These are phyloP conservation scores for Caranx ignobilis DNA, from an alignment of 2,113 vertebrate species.

Conservation along the genomic window DNA sequence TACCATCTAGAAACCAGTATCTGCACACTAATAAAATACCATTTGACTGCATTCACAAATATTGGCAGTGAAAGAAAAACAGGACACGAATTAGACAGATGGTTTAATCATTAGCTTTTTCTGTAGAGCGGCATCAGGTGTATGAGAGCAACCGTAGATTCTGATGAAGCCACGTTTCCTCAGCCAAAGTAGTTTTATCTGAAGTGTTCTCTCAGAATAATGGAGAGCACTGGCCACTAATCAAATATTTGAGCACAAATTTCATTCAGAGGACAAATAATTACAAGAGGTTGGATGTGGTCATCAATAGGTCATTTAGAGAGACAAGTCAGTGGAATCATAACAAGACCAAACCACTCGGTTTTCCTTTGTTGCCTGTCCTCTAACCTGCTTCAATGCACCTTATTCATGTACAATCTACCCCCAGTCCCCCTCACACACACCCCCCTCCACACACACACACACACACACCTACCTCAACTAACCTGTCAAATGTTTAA, in stretches of 20 bases:
- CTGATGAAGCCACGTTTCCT: neutral
- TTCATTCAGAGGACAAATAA: neutral
- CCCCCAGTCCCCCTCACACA: neutral
- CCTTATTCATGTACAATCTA: slow-evolving; percentile 25
- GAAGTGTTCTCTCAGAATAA: neutral
- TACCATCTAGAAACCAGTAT: neutral
- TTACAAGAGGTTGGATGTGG: neutral
- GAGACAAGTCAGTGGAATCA: neutral
- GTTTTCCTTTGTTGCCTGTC: neutral
- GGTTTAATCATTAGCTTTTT: neutral
- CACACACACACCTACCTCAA: no score
- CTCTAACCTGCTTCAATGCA: slow-evolving; percentile 1
- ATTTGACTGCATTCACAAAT: neutral
- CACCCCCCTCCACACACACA: no score
- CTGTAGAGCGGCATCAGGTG: slow-evolving; percentile 1
- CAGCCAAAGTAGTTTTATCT: neutral
- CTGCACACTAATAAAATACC: no score
- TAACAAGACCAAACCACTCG: neutral
- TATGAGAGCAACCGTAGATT: neutral
- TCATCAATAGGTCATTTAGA: neutral
- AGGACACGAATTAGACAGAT: neutral
- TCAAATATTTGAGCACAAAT: neutral
- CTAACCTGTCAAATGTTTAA: slow-evolving; percentile 18
- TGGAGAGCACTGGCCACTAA: neutral
- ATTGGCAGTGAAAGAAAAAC: neutral